Evolutionary conservation across 1,140 invertebrate species (phyloP).

Genomic region (Nixonia krombeini): DNA sequence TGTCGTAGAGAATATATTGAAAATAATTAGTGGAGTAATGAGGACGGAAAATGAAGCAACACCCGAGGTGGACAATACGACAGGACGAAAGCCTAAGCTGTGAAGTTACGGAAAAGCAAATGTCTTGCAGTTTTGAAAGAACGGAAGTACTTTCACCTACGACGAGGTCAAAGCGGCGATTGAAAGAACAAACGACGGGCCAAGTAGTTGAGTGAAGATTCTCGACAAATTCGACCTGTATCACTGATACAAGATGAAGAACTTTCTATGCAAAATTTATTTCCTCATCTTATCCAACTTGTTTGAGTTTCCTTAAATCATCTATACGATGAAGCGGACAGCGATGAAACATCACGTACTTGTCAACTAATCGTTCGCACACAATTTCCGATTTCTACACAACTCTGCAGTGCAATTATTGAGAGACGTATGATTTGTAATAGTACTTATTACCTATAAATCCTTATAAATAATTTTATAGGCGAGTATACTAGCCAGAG

Average conservation of each 20-base stretch:
- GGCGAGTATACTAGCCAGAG: too few species aligned
- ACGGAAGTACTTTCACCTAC: slow-evolving; percentile 61
- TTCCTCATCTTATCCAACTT: background rate
- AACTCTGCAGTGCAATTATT: too few species aligned
- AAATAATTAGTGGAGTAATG: slow-evolving; percentile 11
- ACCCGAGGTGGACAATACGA: background rate
- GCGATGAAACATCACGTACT: too few species aligned
- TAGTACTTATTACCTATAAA: too few species aligned
- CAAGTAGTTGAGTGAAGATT: too few species aligned
- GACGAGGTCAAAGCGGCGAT: slow-evolving; percentile 36
- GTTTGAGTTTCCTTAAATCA: background rate
- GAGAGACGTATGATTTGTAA: too few species aligned
- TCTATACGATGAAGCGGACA: too few species aligned
- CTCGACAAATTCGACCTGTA: background rate
- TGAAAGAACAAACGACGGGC: slow-evolving; percentile 3
- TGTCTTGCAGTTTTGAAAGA: slow-evolving; percentile 51
- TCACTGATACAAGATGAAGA: background rate
- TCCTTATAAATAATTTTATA: too few species aligned
- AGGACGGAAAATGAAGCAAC: slow-evolving; percentile 35
- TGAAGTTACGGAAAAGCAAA: slow-evolving; percentile 16
- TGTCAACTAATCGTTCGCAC: too few species aligned
- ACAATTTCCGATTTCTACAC: too few species aligned
- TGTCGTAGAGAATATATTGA: slow-evolving; percentile 16
- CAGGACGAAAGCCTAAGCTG: slow-evolving; percentile 16
- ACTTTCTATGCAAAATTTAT: slow-evolving; percentile 2